These are phyloP conservation scores for Timandra comae DNA, from an alignment of 2,888 invertebrate species.

Conservation along the genomic window DNA sequence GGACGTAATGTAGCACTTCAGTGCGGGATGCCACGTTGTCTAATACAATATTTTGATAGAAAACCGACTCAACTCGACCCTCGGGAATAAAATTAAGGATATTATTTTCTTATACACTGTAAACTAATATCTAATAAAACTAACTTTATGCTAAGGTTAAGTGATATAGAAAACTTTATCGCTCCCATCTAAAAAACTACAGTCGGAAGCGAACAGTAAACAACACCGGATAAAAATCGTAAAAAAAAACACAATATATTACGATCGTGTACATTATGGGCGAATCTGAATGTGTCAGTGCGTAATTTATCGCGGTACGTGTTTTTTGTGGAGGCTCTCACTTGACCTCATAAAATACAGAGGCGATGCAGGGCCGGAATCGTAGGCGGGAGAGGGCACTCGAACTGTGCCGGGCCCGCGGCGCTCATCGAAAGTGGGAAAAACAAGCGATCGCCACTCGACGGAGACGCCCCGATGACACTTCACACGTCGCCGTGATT, in stretches of 20 bases:
- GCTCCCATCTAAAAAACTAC: slow-evolving; percentile 1
- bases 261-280: slow-evolving; percentile 69
- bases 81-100: no score
- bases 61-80: no score
- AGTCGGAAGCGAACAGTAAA: slow-evolving; percentile 7
- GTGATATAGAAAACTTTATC: neutral
- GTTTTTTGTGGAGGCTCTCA: slow-evolving; percentile 70
- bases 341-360: slow-evolving; percentile 76
- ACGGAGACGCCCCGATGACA: slow-evolving; percentile 66
- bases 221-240: slow-evolving; percentile 36
- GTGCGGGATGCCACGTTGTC: no score
- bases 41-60: no score
- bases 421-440: slow-evolving; percentile 69
- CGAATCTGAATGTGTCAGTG: slow-evolving; percentile 75
- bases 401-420: slow-evolving; percentile 14
- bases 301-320: slow-evolving; percentile 71
- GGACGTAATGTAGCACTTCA: no score
- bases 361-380: slow-evolving; percentile 29
- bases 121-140: no score
- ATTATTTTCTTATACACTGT: no score
- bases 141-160: no score
- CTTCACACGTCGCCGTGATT: slow-evolving; percentile 75
- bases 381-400: slow-evolving; percentile 11
- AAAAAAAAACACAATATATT: slow-evolving; percentile 65
- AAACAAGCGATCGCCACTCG: slow-evolving; percentile 75